phyloP scores from a whole-genome alignment of 2,113 vertebrate genomes.

The Haemorhous mexicanus region DNA sequence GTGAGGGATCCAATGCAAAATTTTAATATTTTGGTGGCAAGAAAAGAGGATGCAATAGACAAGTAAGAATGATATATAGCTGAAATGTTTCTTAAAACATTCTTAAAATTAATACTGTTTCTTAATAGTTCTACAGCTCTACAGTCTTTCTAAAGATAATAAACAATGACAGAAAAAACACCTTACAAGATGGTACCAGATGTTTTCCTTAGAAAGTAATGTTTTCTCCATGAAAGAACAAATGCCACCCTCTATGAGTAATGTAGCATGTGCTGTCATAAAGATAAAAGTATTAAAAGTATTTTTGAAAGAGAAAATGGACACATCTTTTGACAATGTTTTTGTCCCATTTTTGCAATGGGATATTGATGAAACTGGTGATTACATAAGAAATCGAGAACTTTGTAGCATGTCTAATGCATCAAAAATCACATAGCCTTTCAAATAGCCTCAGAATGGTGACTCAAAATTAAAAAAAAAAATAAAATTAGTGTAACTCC shows the following conservation, averaged over 20 bases:
- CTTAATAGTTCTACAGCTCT: background rate
- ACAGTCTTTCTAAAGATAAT: background rate
- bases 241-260: background rate
- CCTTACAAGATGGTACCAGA: background rate
- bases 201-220: background rate
- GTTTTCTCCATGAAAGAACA: background rate
- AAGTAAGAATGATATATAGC: background rate
- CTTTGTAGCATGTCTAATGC: background rate
- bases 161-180: background rate
- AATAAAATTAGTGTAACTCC: background rate
- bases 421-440: background rate
- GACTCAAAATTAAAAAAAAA: background rate
- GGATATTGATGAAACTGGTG: background rate
- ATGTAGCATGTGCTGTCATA: background rate
- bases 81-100: background rate
- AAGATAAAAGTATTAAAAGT: background rate
- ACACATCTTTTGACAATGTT: background rate
- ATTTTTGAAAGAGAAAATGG: background rate
- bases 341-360: background rate
- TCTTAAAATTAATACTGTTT: no score
- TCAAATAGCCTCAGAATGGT: background rate
- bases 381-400: background rate
- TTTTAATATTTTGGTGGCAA: background rate
- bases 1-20: background rate
- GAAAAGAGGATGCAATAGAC: background rate